Evolutionary conservation across 2,797 vertebrate genomes (phyloP).

Genomic region (Coregonus sp.): DNA sequence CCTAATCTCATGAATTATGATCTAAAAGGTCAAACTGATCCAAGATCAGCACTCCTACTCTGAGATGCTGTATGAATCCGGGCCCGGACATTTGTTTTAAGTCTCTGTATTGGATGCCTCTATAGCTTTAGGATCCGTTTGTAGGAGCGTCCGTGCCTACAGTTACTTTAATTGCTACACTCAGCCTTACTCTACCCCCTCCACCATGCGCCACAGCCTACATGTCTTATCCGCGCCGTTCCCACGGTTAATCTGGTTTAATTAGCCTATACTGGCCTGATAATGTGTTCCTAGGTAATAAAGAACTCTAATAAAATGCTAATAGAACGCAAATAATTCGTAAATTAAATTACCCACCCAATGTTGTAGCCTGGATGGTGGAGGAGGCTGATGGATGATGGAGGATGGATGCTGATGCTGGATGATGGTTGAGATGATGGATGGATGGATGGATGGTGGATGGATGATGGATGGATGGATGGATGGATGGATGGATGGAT

Average conservation of each 20-base stretch:
- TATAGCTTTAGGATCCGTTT: not conserved
- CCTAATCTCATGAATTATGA: not conserved
- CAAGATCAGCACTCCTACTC: not conserved
- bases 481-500: not conserved
- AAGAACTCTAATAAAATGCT: not conserved
- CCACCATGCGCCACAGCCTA: too few species aligned
- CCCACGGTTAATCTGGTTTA: not conserved
- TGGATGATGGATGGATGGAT: not conserved
- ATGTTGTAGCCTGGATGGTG: too few species aligned
- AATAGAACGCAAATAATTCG: not conserved
- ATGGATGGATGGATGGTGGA: not conserved
- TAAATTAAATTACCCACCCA: not conserved
- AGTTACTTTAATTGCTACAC: too few species aligned
- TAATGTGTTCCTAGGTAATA: not conserved
- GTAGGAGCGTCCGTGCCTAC: too few species aligned
- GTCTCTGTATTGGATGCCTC: not conserved
- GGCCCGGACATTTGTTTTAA: not conserved
- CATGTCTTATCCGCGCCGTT: too few species aligned
- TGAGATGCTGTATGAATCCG: not conserved
- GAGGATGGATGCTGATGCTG: too few species aligned
- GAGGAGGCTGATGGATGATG: too few species aligned
- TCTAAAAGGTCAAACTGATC: not conserved
- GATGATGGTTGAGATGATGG: too few species aligned
- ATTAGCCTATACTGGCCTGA: not conserved
- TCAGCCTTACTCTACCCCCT: not conserved